Evolutionary conservation across 2,797 vertebrate species (phyloP).

Genomic region (Esox masquinongy): DNA sequence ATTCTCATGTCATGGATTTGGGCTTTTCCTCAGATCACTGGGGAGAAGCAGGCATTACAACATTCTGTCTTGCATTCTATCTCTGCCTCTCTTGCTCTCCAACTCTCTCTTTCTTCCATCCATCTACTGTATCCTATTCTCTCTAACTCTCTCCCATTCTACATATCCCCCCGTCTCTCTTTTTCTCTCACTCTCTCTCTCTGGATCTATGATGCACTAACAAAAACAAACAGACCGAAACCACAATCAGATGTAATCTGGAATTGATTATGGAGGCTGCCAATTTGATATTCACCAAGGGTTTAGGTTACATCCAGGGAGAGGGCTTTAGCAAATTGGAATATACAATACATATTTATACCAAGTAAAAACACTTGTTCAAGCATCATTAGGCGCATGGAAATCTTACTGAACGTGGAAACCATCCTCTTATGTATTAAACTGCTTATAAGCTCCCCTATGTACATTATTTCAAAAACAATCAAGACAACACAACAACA

Average conservation of each 20-base stretch:
- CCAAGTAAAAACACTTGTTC: background rate
- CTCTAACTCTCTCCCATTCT: background rate
- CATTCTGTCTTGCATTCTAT: constrained; percentile 7
- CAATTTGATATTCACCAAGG: constrained; percentile 4
- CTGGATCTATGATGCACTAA: constrained; percentile 4
- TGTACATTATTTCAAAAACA: background rate
- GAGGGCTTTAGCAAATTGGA: background rate
- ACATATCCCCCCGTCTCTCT: background rate
- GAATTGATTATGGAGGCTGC: constrained; percentile 5
- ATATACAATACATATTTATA: background rate
- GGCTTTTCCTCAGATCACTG: constrained; percentile 36
- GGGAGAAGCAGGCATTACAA: constrained; percentile 22
- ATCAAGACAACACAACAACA: background rate
- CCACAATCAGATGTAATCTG: constrained; percentile 7
- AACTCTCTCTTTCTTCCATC: background rate
- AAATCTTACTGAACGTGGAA: background rate
- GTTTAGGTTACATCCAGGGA: background rate
- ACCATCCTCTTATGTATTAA: background rate
- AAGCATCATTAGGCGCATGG: background rate
- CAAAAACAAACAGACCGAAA: constrained; percentile 7
- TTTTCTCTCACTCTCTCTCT: background rate
- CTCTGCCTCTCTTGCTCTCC: background rate
- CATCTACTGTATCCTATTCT: background rate
- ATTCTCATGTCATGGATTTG: constrained; percentile 53
- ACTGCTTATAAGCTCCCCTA: no score